These are phyloP conservation scores for Botrylloides violaceus DNA, from an alignment of 23 tunicate genomes.

Conservation along the genomic window DNA sequence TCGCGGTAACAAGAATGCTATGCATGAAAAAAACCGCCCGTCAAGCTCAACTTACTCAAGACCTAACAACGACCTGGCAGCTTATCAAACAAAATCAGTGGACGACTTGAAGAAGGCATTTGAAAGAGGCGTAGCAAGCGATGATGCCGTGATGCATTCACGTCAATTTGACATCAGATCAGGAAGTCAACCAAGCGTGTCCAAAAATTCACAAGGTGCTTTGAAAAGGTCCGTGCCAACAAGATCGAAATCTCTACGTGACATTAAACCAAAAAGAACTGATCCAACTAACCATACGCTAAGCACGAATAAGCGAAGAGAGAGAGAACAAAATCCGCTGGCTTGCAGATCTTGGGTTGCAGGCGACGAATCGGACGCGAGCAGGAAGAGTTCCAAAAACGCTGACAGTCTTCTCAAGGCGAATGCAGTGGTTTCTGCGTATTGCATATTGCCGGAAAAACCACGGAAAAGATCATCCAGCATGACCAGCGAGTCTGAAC, in stretches of 20 bases:
- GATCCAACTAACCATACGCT: no score
- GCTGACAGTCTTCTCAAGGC: not conserved
- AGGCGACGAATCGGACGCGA: not conserved
- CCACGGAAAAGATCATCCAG: not conserved
- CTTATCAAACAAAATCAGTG: not conserved
- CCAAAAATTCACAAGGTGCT: no score
- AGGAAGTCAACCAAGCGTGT: no score
- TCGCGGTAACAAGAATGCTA: not conserved
- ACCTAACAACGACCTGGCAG: not conserved
- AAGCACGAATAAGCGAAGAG: no score
- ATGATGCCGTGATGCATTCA: no score
- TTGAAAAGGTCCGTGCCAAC: no score
- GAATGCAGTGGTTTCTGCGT: slow-evolving; percentile 32
- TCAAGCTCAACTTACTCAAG: not conserved
- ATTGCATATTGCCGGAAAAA: slow-evolving; percentile 14
- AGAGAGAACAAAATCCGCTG: not conserved
- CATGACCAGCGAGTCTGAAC: slow-evolving; percentile 2
- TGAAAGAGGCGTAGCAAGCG: not conserved
- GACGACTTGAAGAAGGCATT: not conserved
- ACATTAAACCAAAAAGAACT: no score
- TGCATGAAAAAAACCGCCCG: not conserved
- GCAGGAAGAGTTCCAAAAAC: not conserved
- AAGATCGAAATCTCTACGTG: no score
- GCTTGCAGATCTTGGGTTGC: not conserved
- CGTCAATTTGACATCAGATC: no score